Evolutionary conservation across 1,140 invertebrate species (phyloP), one percentile per base, ranked within the genome.

Genomic region (Rhopalosiphum maidis): DNA sequence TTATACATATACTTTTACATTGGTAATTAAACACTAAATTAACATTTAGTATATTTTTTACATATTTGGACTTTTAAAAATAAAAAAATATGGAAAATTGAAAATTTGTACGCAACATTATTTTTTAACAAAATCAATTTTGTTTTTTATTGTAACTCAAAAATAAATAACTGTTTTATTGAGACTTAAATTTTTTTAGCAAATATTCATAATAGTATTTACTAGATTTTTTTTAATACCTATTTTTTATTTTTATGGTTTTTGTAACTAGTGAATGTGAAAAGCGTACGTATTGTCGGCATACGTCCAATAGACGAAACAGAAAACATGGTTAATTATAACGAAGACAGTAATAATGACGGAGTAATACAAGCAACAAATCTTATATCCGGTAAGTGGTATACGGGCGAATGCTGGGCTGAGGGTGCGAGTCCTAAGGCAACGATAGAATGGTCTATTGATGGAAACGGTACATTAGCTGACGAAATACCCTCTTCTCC

Each of bases 341-440:
- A 41, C 68, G 90, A 83, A 35, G 60, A 83, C 30, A 35, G 30
- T 83, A 51, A 83, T 35, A 91, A 92, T 11, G 23, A 85, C 7
- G 91, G 77, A 21, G 25, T 37, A 21, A 5, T 25, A 54, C 91
- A 93, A 85, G 37, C 18, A 43, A 90, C 54, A 21, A 93, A 93
- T 55, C 48, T 93, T 21, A 54, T 93, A 85, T 68, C 91, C 1
- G 91, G 91, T 6, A 93, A 93, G 30, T 93, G 91, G 91, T 93
- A 93, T 35, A 86, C 91, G 37, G 77, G 21, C 23, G 82, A 86
- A 35, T 93, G 91, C n/a, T 43, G 23, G 77, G n/a, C 91, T 9
- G 91, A 93, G 18, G 91, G 91, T 37, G 91, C 91, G 5, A 93
- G 91, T 55, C 91, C 91, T 51, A 86, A 86, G 37, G 91, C 91